Conservation (phyloP, 1,140 invertebrate species). For the Drosophila littoralis region DNA sequence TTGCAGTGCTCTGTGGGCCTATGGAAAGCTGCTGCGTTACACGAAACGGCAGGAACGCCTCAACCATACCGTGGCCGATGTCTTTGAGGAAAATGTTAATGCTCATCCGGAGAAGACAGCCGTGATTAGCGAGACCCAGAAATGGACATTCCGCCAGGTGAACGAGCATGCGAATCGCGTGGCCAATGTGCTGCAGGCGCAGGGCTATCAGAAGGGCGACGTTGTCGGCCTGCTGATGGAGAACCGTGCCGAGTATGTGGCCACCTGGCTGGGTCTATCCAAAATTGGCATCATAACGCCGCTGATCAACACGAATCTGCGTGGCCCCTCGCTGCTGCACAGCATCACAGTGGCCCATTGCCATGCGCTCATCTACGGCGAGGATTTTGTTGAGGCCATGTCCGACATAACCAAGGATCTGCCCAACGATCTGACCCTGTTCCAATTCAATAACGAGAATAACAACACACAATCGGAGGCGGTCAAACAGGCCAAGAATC, state of each 20-base stretch:
- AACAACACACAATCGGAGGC: constrained; percentile 66
- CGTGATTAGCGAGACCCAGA: constrained; percentile 88
- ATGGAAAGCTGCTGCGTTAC: constrained; percentile 87
- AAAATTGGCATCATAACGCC: constrained; percentile 95
- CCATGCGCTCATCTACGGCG: constrained; percentile 92
- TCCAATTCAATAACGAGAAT: constrained; percentile 85
- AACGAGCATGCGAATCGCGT: constrained; percentile 94
- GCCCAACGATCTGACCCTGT: constrained; percentile 83
- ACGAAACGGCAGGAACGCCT: constrained; percentile 87
- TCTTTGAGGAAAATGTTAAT: constrained; percentile 89
- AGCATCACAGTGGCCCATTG: constrained; percentile 93
- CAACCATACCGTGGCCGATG: constrained; percentile 89
- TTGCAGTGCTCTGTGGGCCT: constrained; percentile 87
- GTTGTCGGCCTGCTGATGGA: constrained; percentile 95
- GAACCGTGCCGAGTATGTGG: constrained; percentile 94
- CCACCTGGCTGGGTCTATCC: constrained; percentile 94
- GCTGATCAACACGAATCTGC: constrained; percentile 96
- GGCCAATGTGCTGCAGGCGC: constrained; percentile 91
- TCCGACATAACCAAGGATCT: constrained; percentile 59
- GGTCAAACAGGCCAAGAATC: constrained; percentile 60
- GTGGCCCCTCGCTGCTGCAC: constrained; percentile 92
- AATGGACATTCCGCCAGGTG: constrained; percentile 92
- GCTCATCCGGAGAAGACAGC: constrained; percentile 91
- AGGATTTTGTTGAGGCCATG: constrained; percentile 79
- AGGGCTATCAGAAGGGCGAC: constrained; percentile 93